These are phyloP conservation scores for Ficedula albicollis DNA, from an alignment of 2,797 vertebrate species.

Conservation along the genomic window DNA sequence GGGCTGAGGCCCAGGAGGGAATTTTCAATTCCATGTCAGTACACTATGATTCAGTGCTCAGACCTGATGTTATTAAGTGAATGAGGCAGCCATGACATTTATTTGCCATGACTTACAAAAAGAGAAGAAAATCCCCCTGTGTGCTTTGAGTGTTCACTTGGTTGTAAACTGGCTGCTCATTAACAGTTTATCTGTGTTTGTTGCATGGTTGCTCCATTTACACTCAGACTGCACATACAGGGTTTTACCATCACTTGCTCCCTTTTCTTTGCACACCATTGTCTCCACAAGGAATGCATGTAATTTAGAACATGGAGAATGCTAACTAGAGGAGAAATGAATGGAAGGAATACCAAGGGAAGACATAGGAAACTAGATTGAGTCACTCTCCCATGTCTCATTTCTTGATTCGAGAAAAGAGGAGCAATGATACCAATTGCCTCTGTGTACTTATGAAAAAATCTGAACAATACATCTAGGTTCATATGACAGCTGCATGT, in stretches of 20 bases:
- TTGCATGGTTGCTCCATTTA: not conserved
- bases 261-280: not conserved
- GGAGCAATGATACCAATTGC: not conserved
- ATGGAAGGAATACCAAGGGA: not conserved
- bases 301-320: not conserved
- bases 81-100: not conserved
- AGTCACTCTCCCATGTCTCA: not conserved
- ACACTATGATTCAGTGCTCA: not conserved
- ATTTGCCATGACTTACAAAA: not conserved
- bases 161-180: not conserved
- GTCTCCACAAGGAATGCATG: not conserved
- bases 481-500: not conserved
- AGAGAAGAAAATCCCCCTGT: not conserved
- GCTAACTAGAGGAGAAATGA: not conserved
- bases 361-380: not conserved
- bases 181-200: not conserved
- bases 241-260: not conserved
- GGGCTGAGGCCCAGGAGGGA: not conserved
- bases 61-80: not conserved
- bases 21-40: not conserved
- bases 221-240: not conserved
- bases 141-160: not conserved
- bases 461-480: rapidly evolving
- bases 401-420: not conserved
- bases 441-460: not conserved